Percentiles rank a stretch among this genome's conserved stretches.
Conservation (phyloP, 53 echinoderm and acorn worm genomes). For the Arbacia lixula region DNA sequence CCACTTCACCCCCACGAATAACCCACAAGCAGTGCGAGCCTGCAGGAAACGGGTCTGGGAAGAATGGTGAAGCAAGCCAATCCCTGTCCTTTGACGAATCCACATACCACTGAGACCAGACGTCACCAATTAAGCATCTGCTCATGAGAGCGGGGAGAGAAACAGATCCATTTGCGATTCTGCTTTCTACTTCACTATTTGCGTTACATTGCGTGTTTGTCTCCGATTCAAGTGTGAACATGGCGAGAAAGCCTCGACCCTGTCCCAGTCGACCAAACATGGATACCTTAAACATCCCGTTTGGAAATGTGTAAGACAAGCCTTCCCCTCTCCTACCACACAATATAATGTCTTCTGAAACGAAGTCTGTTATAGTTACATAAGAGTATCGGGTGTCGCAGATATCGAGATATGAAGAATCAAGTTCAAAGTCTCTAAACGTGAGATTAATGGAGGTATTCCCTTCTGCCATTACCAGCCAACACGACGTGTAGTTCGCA, state of each 20-base stretch:
- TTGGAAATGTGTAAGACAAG: not conserved
- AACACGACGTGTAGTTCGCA: constrained; percentile 9
- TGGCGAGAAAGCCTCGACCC: constrained; percentile 15
- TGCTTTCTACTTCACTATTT: not conserved
- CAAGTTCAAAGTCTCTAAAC: constrained; percentile 18
- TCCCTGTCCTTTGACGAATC: not conserved
- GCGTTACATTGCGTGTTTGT: not conserved
- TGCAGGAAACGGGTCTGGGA: constrained; percentile 13
- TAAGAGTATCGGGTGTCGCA: constrained; percentile 9
- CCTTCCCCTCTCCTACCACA: constrained; percentile 9
- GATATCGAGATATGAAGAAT: constrained; percentile 7
- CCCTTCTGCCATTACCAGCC: constrained; percentile 10
- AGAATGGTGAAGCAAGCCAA: constrained; percentile 41
- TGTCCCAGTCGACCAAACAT: not conserved
- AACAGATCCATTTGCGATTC: not conserved
- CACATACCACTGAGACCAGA: constrained; percentile 24
- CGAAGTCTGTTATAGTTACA: constrained; percentile 12
- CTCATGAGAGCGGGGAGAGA: constrained; percentile 31
- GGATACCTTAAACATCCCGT: not conserved
- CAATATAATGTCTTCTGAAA: not conserved
- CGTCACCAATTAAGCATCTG: constrained; percentile 13
- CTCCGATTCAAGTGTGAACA: not conserved
- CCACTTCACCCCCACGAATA: not conserved
- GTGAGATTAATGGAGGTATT: not conserved
- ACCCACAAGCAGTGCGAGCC: constrained; percentile 37